Evolutionary conservation across 2,888 invertebrate genomes (phyloP), one percentile per base, ranked within the genome.

Genomic region (Glyphotaelius pellucidus): DNA sequence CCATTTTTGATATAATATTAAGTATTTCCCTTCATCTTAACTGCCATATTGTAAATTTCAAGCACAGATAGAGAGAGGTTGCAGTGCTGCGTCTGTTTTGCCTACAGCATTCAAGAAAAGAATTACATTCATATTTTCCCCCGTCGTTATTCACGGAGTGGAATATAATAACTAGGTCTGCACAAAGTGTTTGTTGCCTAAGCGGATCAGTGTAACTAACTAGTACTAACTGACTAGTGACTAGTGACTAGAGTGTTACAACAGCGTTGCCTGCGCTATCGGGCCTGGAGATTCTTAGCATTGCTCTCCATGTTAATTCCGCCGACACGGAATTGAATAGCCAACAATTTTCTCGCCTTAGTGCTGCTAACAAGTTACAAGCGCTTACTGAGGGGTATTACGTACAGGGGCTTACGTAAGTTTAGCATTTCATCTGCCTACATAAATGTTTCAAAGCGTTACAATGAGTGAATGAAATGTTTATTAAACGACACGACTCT

Each of bases 321-420:
- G 30, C 88, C 30, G 38, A 30, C 38, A n/a, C 31, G 19, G 52
- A 30, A 30, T 35, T 30, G 86, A 86, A 88, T 67, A 79, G 88
- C 88, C 88, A 67, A 88, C 88, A 88, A 88, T 88, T 67, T 67
- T 88, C 88, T 67, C 88, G 88, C 52, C 88, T 67, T 67, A 88
- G 86, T 86, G 86, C 42, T 14, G 52, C 88, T 88, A 88, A 88
- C 88, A 88, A 67, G 88, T 88, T 88, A 67, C 87, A 42, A 86
- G 35, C 42, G 86, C 86, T 86, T 86, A 25, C n/a, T n/a, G 67
- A 32, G 87, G 67, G 31, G 87, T 88, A 88, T 88, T 88, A 88
- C 31, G 86, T 86, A 88, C 88, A 88, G 35, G 84, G 67, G 88
- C 88, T 88, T 88, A 88, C 52, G 88, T 88, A 88, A 88, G 67